Evolutionary conservation across 2,888 invertebrate genomes (phyloP), one percentile per base, ranked within the genome.

Genomic region (Cremastinae sp.): DNA sequence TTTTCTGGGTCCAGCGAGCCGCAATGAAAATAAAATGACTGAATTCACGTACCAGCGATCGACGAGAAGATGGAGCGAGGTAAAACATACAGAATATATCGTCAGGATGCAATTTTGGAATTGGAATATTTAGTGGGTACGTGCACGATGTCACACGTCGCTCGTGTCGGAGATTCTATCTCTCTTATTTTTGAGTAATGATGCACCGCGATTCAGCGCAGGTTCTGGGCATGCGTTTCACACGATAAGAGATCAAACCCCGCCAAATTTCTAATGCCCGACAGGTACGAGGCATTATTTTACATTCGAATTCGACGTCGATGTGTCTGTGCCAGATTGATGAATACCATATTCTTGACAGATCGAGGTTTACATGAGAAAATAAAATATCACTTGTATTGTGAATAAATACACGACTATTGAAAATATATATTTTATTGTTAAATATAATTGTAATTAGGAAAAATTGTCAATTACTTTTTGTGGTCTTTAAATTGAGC

Each of bases 201-300:
- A 41, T 12, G 9, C 7, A 45, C 14, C 10, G 41, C n/a, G 9
- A 56, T 68, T 62, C 51, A 54, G 38, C 14, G 18, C 51, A 66
- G 22, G 45, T 61, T 58, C 70, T 70, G 56, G 61, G 62, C 38
- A 45, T 62, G 36, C 53, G 53, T 66, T 64, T 38, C 54, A 47
- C 68, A 68, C 78, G 77, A 77, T 77, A 77, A 77, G 70, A 59
- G 74, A 74, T 70, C 77, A 65, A 70, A 69, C 2, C 64, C 64
- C 76, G 74, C 68, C 73, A 78, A 80, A 80, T 79, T 80, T 73
- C 78, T 80, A 78, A 80, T 76, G 74, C 74, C 72, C 76, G 76
- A 74, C 73, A 77, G 73, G 69, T 76, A 76, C 69, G 53, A 76
- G 73, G 45, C 45, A 54, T 28, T 53, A 34, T 34, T 70, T 73